phyloP scores from a whole-genome alignment of 1,140 invertebrate genomes.

The Lepidurus packardi region DNA sequence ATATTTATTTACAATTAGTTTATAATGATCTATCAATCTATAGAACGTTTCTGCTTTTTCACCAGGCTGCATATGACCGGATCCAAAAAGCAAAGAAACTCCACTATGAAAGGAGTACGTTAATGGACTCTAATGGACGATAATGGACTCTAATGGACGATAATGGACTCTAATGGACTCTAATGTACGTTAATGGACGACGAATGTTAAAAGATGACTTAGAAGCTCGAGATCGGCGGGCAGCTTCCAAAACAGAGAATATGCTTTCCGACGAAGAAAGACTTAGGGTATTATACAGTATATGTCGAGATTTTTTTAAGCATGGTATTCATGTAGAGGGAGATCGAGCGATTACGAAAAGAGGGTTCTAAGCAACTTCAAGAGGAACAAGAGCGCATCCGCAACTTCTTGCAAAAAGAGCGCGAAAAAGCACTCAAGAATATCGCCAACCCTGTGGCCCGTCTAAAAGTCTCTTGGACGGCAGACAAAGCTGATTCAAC shows the following conservation, averaged over 20 bases:
- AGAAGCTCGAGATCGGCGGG: constrained; percentile 65
- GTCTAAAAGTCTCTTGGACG: no score
- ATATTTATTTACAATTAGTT: constrained; percentile 24
- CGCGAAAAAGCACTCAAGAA: no score
- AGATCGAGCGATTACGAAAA: constrained; percentile 72
- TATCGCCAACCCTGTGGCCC: no score
- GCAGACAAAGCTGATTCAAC: no score
- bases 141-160: no score
- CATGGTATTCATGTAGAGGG: constrained; percentile 50
- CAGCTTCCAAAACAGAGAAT: constrained; percentile 46
- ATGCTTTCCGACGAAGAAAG: neutral
- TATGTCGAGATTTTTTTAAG: neutral
- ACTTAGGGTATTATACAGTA: neutral
- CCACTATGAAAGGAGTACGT: constrained; percentile 61
- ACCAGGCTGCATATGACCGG: constrained; percentile 75
- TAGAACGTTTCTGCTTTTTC: constrained; percentile 30
- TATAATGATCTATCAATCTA: neutral
- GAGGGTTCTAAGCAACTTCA: constrained; percentile 66
- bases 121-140: constrained; percentile 79
- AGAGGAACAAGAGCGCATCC: no score
- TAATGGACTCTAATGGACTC: no score
- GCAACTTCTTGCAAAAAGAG: no score
- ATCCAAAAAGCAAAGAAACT: no score
- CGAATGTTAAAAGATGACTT: constrained; percentile 84
- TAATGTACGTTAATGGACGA: no score